These are phyloP conservation scores for Erebia ligea DNA, from an alignment of 2,888 invertebrate genomes.

Conservation along the genomic window DNA sequence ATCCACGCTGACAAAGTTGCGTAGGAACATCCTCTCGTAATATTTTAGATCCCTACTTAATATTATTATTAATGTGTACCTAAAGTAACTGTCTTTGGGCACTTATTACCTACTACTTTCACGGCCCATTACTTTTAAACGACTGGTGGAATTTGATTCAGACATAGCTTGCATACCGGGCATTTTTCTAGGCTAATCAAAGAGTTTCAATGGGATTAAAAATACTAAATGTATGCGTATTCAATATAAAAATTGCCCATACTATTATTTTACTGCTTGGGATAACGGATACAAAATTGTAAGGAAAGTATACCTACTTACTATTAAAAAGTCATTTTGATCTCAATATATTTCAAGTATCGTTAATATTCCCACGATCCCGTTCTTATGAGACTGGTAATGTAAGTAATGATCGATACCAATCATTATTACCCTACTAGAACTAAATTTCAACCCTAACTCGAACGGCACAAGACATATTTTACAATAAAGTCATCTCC, in stretches of 20 bases:
- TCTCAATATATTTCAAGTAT: conserved; percentile 68
- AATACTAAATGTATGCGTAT: too few relatives aligned
- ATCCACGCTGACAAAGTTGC: too few relatives aligned
- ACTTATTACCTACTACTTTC: too few relatives aligned
- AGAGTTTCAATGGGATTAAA: too few relatives aligned
- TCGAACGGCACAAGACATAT: conserved; percentile 52
- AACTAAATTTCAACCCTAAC: conserved; percentile 60
- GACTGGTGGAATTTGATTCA: too few relatives aligned
- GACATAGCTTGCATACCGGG: too few relatives aligned
- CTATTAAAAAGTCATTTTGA: conserved; percentile 55
- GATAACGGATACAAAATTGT: conserved; percentile 9
- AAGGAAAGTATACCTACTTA: conserved; percentile 28
- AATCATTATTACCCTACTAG: conserved; percentile 64
- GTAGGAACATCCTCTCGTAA: too few relatives aligned
- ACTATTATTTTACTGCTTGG: background rate
- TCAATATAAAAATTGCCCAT: background rate
- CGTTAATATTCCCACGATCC: conserved; percentile 78
- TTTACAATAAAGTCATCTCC: conserved; percentile 50
- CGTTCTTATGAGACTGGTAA: conserved; percentile 73
- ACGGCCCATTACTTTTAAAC: too few relatives aligned
- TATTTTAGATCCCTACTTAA: too few relatives aligned
- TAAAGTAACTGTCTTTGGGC: too few relatives aligned
- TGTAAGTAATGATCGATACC: conserved; percentile 76
- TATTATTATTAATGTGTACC: too few relatives aligned
- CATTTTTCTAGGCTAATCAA: too few relatives aligned